Evolutionary conservation across 2,888 invertebrate species (phyloP), one percentile per base, ranked within the genome.

Genomic region (Tuberolachnus salignus): DNA sequence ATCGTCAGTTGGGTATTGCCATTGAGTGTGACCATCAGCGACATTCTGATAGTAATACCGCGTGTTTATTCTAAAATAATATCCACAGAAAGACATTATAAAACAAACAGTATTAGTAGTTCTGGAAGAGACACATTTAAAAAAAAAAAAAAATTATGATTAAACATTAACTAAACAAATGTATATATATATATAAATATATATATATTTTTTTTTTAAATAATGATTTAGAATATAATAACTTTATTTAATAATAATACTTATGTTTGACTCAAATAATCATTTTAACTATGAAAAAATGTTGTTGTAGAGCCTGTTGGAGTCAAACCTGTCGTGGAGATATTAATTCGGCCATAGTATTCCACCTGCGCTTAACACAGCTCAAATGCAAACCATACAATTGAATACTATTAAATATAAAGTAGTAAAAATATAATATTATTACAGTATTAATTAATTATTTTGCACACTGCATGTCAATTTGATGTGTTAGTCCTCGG

Each of bases 361-460:
- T 78, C 78, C 78, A 78, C 78, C 78, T 78, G 78, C 78, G 49
- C 53, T 69, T 78, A 78, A 78, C 78, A 78, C 69, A 34, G 57
- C 78, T 78, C 78, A 78, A 69, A 78, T 78, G 78, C 78, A 78
- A 78, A 69, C 59, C 69, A 78, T 49, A 69, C 59, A 78, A 78
- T 53, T 78, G 78, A 78, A 78, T 78, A 78, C 78, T 78, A 78
- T 78, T 78, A 78, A 78, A 78, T 78, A 78, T 78, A 78, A 78
- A 78, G 78, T 78, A 78, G 78, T 61, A 78, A 78, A 69, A 67
- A 67, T 51, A 78, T 69, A 69, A 69, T 61, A 78, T 59, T 78
- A 78, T 78, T 69, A 78, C 51, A 78, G 34, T 51, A 69, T 51
- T 78, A 57, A 57, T 34, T 75, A 66, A 57, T 75, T 75, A 69